Conservation (phyloP, 2,888 invertebrate species). For the Epirrita christyi region DNA sequence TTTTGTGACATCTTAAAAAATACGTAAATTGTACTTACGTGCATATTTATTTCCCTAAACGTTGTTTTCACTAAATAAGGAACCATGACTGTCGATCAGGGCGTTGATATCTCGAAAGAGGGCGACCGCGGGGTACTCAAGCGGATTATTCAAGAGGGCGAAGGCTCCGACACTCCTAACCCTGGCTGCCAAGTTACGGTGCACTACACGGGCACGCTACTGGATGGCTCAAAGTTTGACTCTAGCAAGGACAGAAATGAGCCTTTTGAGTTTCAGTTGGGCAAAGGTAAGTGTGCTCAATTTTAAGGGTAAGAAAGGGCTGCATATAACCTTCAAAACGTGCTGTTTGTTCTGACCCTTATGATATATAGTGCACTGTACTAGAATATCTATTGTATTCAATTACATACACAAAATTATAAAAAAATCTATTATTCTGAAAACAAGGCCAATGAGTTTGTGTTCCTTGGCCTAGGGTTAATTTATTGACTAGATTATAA, state of each 20-base stretch:
- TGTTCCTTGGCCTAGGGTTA: slow-evolving; percentile 8
- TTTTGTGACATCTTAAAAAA: neutral
- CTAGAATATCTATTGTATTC: no score
- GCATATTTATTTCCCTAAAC: neutral
- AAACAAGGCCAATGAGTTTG: no score
- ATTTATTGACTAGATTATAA: neutral
- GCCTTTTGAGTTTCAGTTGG: slow-evolving; percentile 94
- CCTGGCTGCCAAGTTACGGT: slow-evolving; percentile 89
- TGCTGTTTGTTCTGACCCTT: slow-evolving; percentile 5
- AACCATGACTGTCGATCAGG: slow-evolving; percentile 73
- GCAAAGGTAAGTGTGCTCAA: slow-evolving; percentile 86
- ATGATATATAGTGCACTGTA: no score
- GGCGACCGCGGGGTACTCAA: slow-evolving; percentile 92
- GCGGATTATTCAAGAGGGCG: slow-evolving; percentile 90
- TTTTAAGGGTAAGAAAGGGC: neutral
- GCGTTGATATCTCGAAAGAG: slow-evolving; percentile 69
- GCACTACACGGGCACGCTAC: slow-evolving; percentile 95
- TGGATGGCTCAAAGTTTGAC: slow-evolving; percentile 96
- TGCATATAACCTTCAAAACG: slow-evolving; percentile 7
- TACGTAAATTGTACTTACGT: neutral
- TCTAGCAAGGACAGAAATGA: slow-evolving; percentile 93
- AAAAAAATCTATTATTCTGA: no score
- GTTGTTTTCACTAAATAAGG: neutral
- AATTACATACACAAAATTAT: no score
- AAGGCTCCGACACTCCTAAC: slow-evolving; percentile 88